A percentile compares a stretch with the other conserved stretches of the same genome.
Evolutionary conservation across 2,113 vertebrate genomes (phyloP).

Genomic region (Nerophis ophidion): DNA sequence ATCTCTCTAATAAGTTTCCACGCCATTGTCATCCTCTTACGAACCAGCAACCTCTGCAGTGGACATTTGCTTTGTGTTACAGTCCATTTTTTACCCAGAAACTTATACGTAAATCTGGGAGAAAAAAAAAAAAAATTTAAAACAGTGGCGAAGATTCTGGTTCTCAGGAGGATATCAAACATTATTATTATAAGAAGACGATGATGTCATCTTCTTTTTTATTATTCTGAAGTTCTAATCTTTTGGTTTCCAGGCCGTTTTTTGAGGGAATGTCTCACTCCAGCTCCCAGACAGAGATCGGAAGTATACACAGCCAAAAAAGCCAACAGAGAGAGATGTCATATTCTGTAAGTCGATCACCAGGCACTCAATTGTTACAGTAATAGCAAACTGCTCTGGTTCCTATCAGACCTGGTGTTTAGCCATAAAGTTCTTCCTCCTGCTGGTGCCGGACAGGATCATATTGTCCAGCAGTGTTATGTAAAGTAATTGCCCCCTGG

Average conservation of each 20-base stretch:
- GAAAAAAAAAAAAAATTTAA: no score
- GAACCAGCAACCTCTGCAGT: no score
- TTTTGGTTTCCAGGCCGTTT: slow-evolving; percentile 64
- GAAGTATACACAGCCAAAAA: slow-evolving; percentile 70
- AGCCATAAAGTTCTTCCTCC: slow-evolving; percentile 13
- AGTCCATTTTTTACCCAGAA: no score
- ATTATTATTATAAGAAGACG: no score
- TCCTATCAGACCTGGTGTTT: slow-evolving; percentile 17
- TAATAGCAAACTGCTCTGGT: slow-evolving; percentile 18
- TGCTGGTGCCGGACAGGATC: slow-evolving; percentile 6
- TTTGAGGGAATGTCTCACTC: slow-evolving; percentile 78
- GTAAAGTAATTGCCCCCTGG: slow-evolving; percentile 27
- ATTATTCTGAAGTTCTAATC: slow-evolving; percentile 1
- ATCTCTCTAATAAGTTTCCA: no score
- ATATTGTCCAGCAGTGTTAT: slow-evolving; percentile 31
- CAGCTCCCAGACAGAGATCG: slow-evolving; percentile 76
- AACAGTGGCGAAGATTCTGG: no score
- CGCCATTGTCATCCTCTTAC: no score
- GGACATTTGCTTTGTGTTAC: no score
- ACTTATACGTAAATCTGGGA: no score
- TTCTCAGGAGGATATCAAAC: no score
- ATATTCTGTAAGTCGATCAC: slow-evolving; percentile 62
- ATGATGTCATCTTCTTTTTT: neutral
- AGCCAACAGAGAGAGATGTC: slow-evolving; percentile 63
- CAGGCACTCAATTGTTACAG: neutral